These are phyloP conservation scores for Andrena marginata DNA, from an alignment of 2,888 invertebrate genomes.

Conservation along the genomic window DNA sequence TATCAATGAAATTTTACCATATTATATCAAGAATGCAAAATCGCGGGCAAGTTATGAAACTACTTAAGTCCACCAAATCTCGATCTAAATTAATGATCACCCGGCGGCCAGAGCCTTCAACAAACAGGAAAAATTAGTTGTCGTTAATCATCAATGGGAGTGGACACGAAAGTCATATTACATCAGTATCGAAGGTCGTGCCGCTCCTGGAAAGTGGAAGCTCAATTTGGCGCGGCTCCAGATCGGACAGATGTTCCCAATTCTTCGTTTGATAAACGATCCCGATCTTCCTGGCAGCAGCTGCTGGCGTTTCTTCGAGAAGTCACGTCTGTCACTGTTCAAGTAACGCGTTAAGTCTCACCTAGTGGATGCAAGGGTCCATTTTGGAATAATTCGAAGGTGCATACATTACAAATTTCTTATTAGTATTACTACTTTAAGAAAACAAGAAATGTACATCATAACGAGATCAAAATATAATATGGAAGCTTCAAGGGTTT, in stretches of 20 bases:
- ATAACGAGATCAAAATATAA: too few species aligned
- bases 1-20: background rate
- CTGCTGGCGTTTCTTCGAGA: slow-evolving; percentile 13
- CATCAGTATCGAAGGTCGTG: slow-evolving; percentile 59
- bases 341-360: background rate
- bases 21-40: background rate
- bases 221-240: slow-evolving; percentile 71
- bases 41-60: background rate
- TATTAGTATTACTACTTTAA: too few species aligned
- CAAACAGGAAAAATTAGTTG: slow-evolving; percentile 38
- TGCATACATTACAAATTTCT: too few species aligned
- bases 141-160: slow-evolving; percentile 62
- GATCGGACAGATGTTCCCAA: slow-evolving; percentile 72
- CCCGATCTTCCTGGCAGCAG: slow-evolving; percentile 37
- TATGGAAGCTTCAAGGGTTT: too few species aligned
- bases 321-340: slow-evolving; percentile 10
- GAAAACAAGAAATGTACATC: too few species aligned
- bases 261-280: slow-evolving; percentile 74
- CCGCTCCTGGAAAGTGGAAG: slow-evolving; percentile 45
- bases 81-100: slow-evolving; percentile 34
- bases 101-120: slow-evolving; percentile 4
- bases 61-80: background rate
- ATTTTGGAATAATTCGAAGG: too few species aligned
- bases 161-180: slow-evolving; percentile 59
- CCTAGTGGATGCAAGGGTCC: background rate